Percentiles rank a stretch among this genome's conserved stretches.
Evolutionary conservation across 1,140 invertebrate species (phyloP).

Genomic region (Bombus soroeensis): DNA sequence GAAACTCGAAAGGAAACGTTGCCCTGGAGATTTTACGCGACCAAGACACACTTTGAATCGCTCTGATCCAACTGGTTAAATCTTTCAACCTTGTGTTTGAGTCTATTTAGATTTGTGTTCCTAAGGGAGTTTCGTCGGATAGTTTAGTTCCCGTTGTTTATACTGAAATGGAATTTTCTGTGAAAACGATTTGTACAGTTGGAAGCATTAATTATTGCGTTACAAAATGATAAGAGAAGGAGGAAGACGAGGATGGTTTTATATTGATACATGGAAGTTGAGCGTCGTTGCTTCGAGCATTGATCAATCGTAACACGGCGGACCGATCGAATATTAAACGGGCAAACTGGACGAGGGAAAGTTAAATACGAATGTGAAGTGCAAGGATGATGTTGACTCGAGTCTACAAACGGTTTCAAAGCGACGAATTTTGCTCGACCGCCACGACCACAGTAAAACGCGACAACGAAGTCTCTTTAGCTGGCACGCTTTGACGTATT

Average conservation of each 20-base stretch:
- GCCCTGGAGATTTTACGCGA: slow-evolving; percentile 16
- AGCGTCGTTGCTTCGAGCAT: slow-evolving; percentile 4
- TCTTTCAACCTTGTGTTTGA: background rate
- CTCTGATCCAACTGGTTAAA: background rate
- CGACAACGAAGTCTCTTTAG: slow-evolving; percentile 6
- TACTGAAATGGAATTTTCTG: no score
- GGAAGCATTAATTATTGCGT: no score
- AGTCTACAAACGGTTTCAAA: slow-evolving; percentile 10
- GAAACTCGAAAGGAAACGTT: background rate
- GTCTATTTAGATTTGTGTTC: background rate
- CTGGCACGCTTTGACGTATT: background rate
- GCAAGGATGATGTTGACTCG: slow-evolving; percentile 2
- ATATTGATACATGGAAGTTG: slow-evolving; percentile 14
- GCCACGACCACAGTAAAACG: background rate
- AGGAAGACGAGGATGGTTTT: background rate
- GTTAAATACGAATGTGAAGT: slow-evolving; percentile 38
- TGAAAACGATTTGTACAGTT: no score
- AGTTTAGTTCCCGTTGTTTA: no score
- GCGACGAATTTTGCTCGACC: slow-evolving; percentile 3
- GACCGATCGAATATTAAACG: slow-evolving; percentile 43
- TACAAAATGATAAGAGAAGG: background rate
- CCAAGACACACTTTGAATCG: background rate
- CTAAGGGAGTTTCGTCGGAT: background rate
- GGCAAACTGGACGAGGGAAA: slow-evolving; percentile 21
- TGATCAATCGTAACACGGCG: background rate